Evolutionary conservation across 2,888 invertebrate genomes (phyloP), one percentile per base, ranked within the genome.

Genomic region (Anthrax anthrax): DNA sequence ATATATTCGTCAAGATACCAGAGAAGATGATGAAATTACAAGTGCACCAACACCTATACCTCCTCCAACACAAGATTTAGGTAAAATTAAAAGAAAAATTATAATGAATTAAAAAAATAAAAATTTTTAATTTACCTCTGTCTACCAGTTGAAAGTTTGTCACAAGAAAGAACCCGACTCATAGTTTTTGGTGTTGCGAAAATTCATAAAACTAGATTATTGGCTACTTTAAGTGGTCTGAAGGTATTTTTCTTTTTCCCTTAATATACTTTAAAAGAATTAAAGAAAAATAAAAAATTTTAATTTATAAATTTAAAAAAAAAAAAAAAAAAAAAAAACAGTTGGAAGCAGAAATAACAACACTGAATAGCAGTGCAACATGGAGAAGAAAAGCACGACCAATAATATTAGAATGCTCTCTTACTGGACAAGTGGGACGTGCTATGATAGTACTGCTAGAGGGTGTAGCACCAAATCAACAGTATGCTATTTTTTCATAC

Each of bases 401-500:
- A 0, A 75, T 76, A 1, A 75, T 78, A 12, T 61, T 82, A 42
- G 88, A 88, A 61, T 66, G 84, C 67, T 84, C 87, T 39, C 72
- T 89, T 18, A 86, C 87, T 2, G 92, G 91, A 10, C 91, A 91
- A 69, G 80, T 94, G 18, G 94, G 92, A 0, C 75, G 90, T 47
- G 86, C 92, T 18, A 89, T 86, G 84, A 90, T 95, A 51, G 88
- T 90, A 42, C 71, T 95, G 48, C 70, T 94, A 1, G 95, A 95
- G 69, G 94, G 94, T 18, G 80, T 82, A 10, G 84, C 89, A 1
- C 92, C 92, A 0, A 84, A 78, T 66, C 87, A 91, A 63, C 92
- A 94, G 84, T 85, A 57, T n/a, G n/a, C n/a, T n/a, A 74, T 57
- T 37, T 42, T 39, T 8, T 23, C 23, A 32, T n/a, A n/a, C n/a